Percentiles rank a stretch among this genome's conserved stretches.
Conservation (phyloP, 2,113 vertebrate genomes). For the Hylia prasina region DNA sequence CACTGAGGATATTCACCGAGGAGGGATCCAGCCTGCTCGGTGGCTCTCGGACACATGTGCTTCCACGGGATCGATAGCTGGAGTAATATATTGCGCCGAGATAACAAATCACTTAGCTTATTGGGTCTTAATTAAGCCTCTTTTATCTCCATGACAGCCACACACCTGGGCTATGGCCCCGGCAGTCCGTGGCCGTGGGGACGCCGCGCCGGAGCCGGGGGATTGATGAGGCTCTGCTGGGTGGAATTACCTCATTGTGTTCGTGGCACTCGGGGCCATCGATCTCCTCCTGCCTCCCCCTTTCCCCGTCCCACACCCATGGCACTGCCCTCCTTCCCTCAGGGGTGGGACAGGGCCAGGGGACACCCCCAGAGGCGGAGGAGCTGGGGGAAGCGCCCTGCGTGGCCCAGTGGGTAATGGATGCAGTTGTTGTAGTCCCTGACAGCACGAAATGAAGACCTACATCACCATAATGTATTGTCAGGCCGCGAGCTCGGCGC, state of each 20-base stretch:
- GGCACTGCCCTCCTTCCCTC: not conserved
- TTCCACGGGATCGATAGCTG: conserved; percentile 53
- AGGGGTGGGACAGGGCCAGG: accelerated
- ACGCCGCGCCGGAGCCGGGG: not conserved
- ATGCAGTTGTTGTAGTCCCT: not conserved
- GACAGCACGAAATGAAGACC: not conserved
- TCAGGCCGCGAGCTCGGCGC: not conserved
- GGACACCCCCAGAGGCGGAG: not conserved
- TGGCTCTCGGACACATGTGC: not conserved
- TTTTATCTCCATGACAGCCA: conserved; percentile 73
- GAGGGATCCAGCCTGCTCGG: not conserved
- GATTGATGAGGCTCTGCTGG: conserved; percentile 40
- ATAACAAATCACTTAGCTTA: conserved; percentile 77
- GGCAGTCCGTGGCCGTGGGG: not conserved
- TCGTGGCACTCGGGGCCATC: not conserved
- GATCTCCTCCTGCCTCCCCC: not conserved
- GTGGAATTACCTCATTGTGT: conserved; percentile 57
- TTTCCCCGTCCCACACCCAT: not conserved
- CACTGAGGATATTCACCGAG: accelerated
- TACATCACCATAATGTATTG: not conserved
- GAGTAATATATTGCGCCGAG: conserved; percentile 65
- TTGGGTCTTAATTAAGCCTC: conserved; percentile 78
- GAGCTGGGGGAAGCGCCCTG: not conserved
- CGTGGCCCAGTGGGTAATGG: not conserved
- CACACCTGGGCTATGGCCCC: conserved; percentile 65